Conservation (phyloP, 64 coral and sea anemone species). For the Pocillopora damicornis region DNA sequence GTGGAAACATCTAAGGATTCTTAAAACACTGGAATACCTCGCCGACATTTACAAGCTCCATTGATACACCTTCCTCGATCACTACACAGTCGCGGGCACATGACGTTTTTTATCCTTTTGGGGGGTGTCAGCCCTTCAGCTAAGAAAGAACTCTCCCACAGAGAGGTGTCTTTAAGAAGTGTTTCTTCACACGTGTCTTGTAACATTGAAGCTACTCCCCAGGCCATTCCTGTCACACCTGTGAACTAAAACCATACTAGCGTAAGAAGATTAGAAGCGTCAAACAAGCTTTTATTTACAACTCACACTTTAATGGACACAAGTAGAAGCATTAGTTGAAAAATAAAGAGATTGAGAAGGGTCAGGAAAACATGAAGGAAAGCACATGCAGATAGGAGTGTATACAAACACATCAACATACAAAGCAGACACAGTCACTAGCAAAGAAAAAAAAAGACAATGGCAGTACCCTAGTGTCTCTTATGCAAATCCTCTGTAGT, state of each 20-base stretch:
- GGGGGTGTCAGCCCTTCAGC: neutral
- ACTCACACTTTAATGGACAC: no score
- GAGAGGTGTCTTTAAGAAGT: conserved; percentile 10
- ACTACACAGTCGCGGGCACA: conserved; percentile 45
- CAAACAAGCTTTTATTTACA: no score
- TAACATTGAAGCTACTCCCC: conserved; percentile 12
- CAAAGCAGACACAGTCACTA: neutral
- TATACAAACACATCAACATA: neutral
- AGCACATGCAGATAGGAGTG: neutral
- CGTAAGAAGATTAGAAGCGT: neutral
- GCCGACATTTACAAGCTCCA: conserved; percentile 36
- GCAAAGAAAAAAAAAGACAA: neutral
- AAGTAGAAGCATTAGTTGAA: no score
- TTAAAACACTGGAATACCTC: conserved; percentile 18
- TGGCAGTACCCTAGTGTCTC: neutral
- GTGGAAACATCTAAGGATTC: neutral
- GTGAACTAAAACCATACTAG: conserved; percentile 25
- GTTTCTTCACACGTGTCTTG: conserved; percentile 44
- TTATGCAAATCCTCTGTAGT: neutral
- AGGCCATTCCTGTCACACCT: conserved; percentile 21
- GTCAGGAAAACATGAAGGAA: neutral
- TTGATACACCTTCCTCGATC: conserved; percentile 40
- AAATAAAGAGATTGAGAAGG: neutral
- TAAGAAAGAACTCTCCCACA: conserved; percentile 10
- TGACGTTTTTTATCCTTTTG: neutral